Evolutionary conservation across 1,140 invertebrate genomes (phyloP).

Genomic region (Vanessa atalanta): DNA sequence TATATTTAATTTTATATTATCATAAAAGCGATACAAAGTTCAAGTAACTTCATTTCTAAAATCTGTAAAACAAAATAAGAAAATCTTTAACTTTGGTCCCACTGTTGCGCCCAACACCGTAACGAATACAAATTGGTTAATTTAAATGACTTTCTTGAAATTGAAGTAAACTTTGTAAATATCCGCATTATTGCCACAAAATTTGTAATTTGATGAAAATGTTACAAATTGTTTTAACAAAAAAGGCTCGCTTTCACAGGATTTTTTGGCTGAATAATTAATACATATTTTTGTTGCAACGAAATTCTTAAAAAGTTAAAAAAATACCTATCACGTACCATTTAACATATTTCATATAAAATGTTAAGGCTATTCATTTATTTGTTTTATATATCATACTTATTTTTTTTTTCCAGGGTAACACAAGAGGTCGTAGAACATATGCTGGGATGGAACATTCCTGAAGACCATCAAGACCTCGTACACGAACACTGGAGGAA

Average conservation of each 20-base stretch:
- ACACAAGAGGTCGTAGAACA: conserved; percentile 69
- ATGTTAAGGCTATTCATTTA: not conserved
- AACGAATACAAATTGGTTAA: conserved; percentile 40
- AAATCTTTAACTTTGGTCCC: conserved; percentile 26
- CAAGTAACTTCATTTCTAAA: conserved; percentile 29
- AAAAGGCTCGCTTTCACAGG: not conserved
- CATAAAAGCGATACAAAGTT: conserved; percentile 26
- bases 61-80: conserved; percentile 29
- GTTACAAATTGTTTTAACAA: conserved; percentile 17
- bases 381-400: not conserved
- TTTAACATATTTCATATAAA: not conserved
- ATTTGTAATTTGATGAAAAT: conserved; percentile 29
- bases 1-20: not conserved
- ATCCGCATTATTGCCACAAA: conserved; percentile 27
- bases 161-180: conserved; percentile 24
- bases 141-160: conserved; percentile 33
- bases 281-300: not conserved
- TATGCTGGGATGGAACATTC: conserved; percentile 86
- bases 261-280: not conserved
- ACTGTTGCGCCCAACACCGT: conserved; percentile 23
- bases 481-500: conserved; percentile 88
- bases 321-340: not conserved
- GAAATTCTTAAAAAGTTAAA: not conserved
- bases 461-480: conserved; percentile 84
- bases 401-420: conserved; percentile 50